Conservation (phyloP, 2,113 vertebrate genomes). For the Solea senegalensis region DNA sequence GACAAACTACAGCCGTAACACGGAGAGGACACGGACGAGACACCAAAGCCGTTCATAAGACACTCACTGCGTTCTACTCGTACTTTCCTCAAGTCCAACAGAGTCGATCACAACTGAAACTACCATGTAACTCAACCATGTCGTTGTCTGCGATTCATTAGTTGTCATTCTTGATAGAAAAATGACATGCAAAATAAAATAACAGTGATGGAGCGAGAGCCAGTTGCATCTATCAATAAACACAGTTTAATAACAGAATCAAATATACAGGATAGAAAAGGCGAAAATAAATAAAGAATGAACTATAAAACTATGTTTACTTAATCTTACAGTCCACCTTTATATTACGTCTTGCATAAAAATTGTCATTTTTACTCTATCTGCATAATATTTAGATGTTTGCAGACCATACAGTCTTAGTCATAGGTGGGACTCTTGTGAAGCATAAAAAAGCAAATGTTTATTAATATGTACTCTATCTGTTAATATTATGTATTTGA, state of each 20-base stretch:
- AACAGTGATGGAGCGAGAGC: neutral
- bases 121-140: too few species aligned
- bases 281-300: too few species aligned
- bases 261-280: too few species aligned
- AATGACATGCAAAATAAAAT: neutral
- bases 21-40: constrained; percentile 63
- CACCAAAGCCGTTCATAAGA: constrained; percentile 19
- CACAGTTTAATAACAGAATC: too few species aligned
- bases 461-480: neutral
- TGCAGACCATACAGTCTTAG: neutral
- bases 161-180: too few species aligned
- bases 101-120: constrained; percentile 4
- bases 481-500: constrained; percentile 9
- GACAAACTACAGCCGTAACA: constrained; percentile 72
- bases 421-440: neutral
- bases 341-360: too few species aligned
- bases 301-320: too few species aligned
- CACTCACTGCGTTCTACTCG: neutral
- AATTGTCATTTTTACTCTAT: too few species aligned
- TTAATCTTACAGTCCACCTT: too few species aligned
- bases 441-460: neutral
- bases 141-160: too few species aligned
- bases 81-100: constrained; percentile 1
- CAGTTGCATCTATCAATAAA: too few species aligned
- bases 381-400: too few species aligned